phyloP scores from a whole-genome alignment of 1,140 invertebrate species.

The Hyles euphorbiae region DNA sequence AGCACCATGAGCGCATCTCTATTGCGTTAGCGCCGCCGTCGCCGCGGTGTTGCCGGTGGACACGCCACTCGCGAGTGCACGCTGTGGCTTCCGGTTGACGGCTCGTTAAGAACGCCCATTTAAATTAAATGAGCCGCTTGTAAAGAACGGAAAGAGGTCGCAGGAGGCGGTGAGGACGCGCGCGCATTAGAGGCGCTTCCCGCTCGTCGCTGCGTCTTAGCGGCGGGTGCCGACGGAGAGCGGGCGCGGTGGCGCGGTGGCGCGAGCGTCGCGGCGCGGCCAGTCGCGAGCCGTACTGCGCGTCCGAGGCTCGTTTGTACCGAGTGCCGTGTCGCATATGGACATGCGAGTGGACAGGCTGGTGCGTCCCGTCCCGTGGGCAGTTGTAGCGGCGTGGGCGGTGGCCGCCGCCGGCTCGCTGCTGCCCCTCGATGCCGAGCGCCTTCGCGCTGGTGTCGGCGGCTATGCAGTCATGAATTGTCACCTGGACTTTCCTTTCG shows the following conservation, averaged over 20 bases:
- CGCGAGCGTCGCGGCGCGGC: slow-evolving; percentile 4
- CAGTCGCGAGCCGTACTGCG: neutral
- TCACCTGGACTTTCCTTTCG: slow-evolving; percentile 92
- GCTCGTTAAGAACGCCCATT: neutral
- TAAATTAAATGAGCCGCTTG: slow-evolving; percentile 10
- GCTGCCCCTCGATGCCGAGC: slow-evolving; percentile 56
- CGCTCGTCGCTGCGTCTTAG: slow-evolving; percentile 25
- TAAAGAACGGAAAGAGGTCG: slow-evolving; percentile 23
- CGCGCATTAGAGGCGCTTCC: slow-evolving; percentile 33
- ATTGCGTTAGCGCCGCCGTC: too few species aligned
- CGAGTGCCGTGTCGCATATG: neutral
- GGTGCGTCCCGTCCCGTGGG: slow-evolving; percentile 1
- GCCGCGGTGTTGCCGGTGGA: neutral
- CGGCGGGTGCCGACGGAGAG: slow-evolving; percentile 11
- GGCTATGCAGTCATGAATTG: slow-evolving; percentile 93
- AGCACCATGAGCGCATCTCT: too few species aligned
- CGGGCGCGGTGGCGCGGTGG: slow-evolving; percentile 10
- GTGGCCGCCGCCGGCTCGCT: slow-evolving; percentile 21
- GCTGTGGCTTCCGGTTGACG: neutral
- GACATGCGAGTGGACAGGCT: neutral
- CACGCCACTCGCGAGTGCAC: neutral
- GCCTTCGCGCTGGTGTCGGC: slow-evolving; percentile 88
- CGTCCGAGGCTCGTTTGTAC: slow-evolving; percentile 8
- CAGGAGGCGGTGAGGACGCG: slow-evolving; percentile 16
- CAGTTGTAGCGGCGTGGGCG: slow-evolving; percentile 12